Evolutionary conservation across 2,888 invertebrate genomes (phyloP).

Genomic region (Scelioninae gen. 1): DNA sequence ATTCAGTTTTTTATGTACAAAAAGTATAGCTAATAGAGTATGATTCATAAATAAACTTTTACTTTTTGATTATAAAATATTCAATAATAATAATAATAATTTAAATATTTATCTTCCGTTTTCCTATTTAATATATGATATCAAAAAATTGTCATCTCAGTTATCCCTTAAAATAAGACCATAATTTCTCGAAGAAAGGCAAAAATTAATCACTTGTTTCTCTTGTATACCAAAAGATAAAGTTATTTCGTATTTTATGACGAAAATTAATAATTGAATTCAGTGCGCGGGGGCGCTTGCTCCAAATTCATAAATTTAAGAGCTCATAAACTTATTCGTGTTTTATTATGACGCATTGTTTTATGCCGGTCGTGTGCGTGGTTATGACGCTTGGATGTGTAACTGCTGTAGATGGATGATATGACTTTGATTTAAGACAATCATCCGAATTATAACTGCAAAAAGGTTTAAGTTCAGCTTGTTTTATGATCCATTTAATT

Average conservation of each 20-base stretch:
- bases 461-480: conserved; percentile 16
- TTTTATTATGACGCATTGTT: conserved; percentile 59
- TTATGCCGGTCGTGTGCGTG: conserved; percentile 38
- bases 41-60: no score
- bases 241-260: conserved; percentile 24
- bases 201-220: background rate
- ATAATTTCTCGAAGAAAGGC: no score
- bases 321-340: conserved; percentile 47
- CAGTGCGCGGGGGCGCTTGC: conserved; percentile 27
- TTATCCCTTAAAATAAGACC: no score
- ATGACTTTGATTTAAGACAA: conserved; percentile 66
- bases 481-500: conserved; percentile 56
- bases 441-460: conserved; percentile 37
- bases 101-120: no score
- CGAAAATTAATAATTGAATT: conserved; percentile 57
- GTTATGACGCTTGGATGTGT: conserved; percentile 58
- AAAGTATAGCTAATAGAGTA: no score
- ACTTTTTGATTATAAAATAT: no score
- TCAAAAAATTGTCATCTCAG: no score
- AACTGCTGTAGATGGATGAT: conserved; percentile 48
- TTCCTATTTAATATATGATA: no score
- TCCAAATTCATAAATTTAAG: conserved; percentile 56
- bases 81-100: no score
- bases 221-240: background rate
- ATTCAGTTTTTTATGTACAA: no score